Conservation (phyloP, 64 coral and sea anemone species). For the Montipora efflorescens region DNA sequence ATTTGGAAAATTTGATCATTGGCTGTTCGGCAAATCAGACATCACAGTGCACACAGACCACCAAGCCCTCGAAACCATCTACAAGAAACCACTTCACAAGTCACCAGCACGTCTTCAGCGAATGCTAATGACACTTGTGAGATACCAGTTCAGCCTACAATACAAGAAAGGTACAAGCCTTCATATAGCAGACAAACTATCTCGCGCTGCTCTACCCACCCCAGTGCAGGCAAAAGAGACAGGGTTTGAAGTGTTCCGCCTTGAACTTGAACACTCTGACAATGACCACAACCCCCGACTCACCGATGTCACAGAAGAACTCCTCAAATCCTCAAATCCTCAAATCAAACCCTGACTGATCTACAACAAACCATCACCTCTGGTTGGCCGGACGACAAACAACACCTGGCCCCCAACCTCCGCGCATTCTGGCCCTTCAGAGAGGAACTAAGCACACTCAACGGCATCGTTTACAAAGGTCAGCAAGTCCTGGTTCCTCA, state of each 20-base stretch:
- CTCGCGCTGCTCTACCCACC: conserved; percentile 22
- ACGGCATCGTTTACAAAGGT: conserved; percentile 67
- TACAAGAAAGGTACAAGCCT: conserved; percentile 63
- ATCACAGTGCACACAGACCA: conserved; percentile 65
- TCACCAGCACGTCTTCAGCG: not conserved
- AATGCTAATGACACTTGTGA: conserved; percentile 65
- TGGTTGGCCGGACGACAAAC: conserved; percentile 45
- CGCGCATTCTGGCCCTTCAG: conserved; percentile 58
- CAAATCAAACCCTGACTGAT: not conserved
- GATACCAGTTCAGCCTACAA: conserved; percentile 34
- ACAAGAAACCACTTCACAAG: not conserved
- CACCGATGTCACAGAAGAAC: conserved; percentile 22
- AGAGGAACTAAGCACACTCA: conserved; percentile 63
- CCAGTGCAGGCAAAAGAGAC: conserved; percentile 36
- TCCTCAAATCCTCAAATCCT: not conserved
- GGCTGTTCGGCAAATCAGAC: conserved; percentile 45
- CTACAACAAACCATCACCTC: conserved; percentile 22
- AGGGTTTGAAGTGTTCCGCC: conserved; percentile 61
- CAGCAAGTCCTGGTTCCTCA: conserved; percentile 29
- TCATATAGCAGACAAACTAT: conserved; percentile 57
- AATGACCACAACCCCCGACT: conserved; percentile 31
- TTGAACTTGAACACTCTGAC: conserved; percentile 25
- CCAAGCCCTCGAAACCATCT: conserved; percentile 62
- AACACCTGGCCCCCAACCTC: not conserved
- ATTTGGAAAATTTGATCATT: conserved; percentile 68